Evolutionary conservation across 2,888 invertebrate genomes (phyloP).

Genomic region (Oeneis ivallda): DNA sequence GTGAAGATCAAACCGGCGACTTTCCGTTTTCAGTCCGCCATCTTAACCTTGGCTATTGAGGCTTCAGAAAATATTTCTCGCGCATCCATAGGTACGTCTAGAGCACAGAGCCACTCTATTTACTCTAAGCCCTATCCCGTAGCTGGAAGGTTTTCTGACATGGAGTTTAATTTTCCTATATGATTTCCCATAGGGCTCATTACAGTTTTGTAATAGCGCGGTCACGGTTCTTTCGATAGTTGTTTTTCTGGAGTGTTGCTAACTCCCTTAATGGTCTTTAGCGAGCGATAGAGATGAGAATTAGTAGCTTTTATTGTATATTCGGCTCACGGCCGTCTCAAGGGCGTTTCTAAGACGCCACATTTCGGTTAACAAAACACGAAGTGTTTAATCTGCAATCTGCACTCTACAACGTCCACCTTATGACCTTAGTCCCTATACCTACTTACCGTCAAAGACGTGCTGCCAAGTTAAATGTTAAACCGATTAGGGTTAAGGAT

Average conservation of each 20-base stretch:
- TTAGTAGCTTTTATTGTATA: neutral
- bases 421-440: too few species aligned
- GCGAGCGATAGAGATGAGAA: neutral
- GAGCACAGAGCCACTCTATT: too few species aligned
- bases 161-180: too few species aligned
- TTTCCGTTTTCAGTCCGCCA: too few species aligned
- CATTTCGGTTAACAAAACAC: neutral
- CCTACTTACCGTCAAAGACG: neutral
- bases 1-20: too few species aligned
- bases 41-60: too few species aligned
- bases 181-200: too few species aligned
- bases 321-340: slow-evolving; percentile 1
- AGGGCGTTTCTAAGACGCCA: neutral
- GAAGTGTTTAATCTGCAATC: neutral
- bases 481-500: neutral
- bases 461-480: neutral
- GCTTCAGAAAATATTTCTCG: too few species aligned
- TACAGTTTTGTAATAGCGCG: too few species aligned
- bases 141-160: too few species aligned
- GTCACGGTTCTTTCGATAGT: neutral
- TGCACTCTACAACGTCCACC: neutral
- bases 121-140: too few species aligned
- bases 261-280: neutral
- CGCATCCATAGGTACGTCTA: too few species aligned
- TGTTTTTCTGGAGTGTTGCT: neutral